phyloP scores from a whole-genome alignment of 2,113 vertebrate genomes.

The Hemiscyllium ocellatum region DNA sequence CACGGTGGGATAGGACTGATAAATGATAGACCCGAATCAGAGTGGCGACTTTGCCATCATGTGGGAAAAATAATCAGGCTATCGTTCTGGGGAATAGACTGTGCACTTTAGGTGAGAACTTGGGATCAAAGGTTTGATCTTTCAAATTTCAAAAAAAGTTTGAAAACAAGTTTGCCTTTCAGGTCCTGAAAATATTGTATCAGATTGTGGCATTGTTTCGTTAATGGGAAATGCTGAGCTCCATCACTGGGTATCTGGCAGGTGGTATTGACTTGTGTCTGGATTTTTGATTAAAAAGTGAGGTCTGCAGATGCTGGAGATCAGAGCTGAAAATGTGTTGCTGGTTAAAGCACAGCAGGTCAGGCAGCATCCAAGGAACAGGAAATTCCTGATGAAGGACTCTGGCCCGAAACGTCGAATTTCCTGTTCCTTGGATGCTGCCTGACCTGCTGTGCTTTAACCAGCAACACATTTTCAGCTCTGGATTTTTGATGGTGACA shows the following conservation, averaged over 20 bases:
- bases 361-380: too few species aligned
- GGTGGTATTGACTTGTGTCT: neutral
- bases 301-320: too few species aligned
- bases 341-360: too few species aligned
- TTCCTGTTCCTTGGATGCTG: too few species aligned
- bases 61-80: neutral
- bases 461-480: too few species aligned
- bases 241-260: neutral
- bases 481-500: neutral
- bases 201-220: neutral
- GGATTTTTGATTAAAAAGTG: neutral
- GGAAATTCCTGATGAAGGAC: too few species aligned
- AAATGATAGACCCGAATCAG: neutral
- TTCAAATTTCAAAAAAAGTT: too few species aligned
- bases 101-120: neutral
- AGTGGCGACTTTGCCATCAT: neutral
- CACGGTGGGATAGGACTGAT: neutral
- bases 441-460: too few species aligned
- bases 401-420: too few species aligned
- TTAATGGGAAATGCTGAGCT: neutral
- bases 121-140: too few species aligned
- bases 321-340: too few species aligned
- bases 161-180: neutral
- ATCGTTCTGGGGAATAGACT: neutral
- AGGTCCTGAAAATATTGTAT: too few species aligned